Percentiles rank a stretch among this genome's conserved stretches.
phyloP scores from a whole-genome alignment of 2,797 vertebrate species.

The Myripristis jacobus region DNA sequence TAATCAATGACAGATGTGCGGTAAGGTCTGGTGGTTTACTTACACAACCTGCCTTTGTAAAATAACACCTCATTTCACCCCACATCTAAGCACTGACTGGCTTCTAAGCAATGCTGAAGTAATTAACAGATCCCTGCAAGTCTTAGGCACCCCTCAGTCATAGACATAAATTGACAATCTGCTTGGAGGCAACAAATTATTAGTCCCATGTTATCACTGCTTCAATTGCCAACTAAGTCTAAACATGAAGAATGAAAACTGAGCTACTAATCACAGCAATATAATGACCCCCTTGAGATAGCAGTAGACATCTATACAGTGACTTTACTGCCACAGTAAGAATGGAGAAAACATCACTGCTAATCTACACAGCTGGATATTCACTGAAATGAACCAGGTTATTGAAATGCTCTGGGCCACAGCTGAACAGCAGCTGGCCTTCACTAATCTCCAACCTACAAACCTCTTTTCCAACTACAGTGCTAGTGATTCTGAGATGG shows the following conservation, averaged over 20 bases:
- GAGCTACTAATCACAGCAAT: slow-evolving; percentile 6
- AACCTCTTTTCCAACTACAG: slow-evolving; percentile 72
- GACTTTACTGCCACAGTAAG: slow-evolving; percentile 10
- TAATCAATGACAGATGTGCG: slow-evolving; percentile 77
- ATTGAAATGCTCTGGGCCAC: slow-evolving; percentile 57
- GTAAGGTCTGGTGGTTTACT: slow-evolving; percentile 37
- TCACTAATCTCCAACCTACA: slow-evolving; percentile 80
- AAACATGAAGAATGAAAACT: slow-evolving; percentile 29
- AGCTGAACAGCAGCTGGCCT: slow-evolving; percentile 74
- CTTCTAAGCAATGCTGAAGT: slow-evolving; percentile 55
- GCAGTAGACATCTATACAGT: neutral
- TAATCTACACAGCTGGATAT: slow-evolving; percentile 51
- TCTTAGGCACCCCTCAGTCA: slow-evolving; percentile 46
- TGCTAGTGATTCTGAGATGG: slow-evolving; percentile 53
- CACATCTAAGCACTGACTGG: slow-evolving; percentile 43
- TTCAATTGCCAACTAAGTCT: slow-evolving; percentile 27
- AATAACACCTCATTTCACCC: slow-evolving; percentile 65
- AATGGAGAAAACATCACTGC: slow-evolving; percentile 4
- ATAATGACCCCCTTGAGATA: slow-evolving; percentile 2
- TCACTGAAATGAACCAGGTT: slow-evolving; percentile 59
- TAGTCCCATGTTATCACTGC: slow-evolving; percentile 11
- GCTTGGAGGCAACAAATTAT: slow-evolving; percentile 27
- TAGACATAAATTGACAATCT: slow-evolving; percentile 50
- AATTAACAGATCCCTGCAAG: slow-evolving; percentile 61
- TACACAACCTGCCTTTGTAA: slow-evolving; percentile 53